Percentiles rank a stretch among this genome's conserved stretches.
phyloP scores from a whole-genome alignment of 2,888 invertebrate species.

The Dermolepida albohirtum region DNA sequence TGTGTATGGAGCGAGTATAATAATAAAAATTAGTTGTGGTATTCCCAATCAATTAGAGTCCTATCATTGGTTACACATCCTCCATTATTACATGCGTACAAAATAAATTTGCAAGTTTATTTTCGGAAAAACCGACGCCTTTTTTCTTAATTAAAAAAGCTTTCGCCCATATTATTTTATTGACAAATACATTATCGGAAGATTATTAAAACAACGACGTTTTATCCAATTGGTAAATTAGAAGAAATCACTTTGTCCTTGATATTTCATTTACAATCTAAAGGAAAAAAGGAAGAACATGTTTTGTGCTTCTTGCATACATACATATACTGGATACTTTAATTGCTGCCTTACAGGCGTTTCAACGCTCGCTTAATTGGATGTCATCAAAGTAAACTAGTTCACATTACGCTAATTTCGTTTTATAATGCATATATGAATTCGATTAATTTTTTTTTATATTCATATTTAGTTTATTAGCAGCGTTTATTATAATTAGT shows the following conservation, averaged over 20 bases:
- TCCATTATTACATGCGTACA: slow-evolving; percentile 7
- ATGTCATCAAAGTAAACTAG: no score
- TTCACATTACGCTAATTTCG: not conserved
- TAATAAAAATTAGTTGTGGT: not conserved
- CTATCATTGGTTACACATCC: slow-evolving; percentile 17
- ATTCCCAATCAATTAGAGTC: slow-evolving; percentile 31
- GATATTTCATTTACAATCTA: slow-evolving; percentile 9
- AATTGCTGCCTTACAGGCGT: slow-evolving; percentile 6
- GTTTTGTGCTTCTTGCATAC: not conserved
- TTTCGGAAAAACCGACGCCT: slow-evolving; percentile 23
- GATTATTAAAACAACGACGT: not conserved
- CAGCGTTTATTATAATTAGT: no score
- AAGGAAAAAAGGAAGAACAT: not conserved
- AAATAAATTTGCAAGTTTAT: slow-evolving; percentile 4
- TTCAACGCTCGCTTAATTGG: not conserved
- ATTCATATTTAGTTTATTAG: no score
- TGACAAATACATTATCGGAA: no score
- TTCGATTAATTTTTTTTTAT: no score
- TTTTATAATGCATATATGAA: no score
- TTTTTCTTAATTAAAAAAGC: slow-evolving; percentile 6
- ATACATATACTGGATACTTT: not conserved
- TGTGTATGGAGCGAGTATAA: not conserved
- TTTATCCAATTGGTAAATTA: not conserved
- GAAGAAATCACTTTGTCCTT: slow-evolving; percentile 8
- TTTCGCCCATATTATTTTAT: not conserved